These are phyloP conservation scores for Cecidostiba fungosa DNA, from an alignment of 2,888 invertebrate genomes.

Conservation along the genomic window DNA sequence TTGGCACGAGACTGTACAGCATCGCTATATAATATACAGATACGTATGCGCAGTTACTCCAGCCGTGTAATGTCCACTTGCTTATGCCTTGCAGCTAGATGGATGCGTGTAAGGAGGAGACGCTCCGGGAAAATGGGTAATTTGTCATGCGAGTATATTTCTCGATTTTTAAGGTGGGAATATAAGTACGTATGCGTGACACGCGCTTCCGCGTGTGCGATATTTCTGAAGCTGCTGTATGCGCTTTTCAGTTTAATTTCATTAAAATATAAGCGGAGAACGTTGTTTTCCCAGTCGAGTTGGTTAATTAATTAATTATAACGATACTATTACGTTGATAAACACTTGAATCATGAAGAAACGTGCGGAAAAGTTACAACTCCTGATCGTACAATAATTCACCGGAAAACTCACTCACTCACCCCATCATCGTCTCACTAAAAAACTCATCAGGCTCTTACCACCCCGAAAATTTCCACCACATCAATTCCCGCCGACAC, in stretches of 20 bases:
- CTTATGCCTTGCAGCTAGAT: background rate
- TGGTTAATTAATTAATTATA: too few relatives aligned
- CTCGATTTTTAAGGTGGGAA: background rate
- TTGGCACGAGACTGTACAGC: background rate
- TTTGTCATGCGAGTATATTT: constrained; percentile 12
- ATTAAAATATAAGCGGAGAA: too few relatives aligned
- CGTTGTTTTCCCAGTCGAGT: too few relatives aligned
- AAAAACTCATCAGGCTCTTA: background rate
- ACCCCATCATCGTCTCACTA: too few relatives aligned
- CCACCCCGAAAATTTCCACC: background rate
- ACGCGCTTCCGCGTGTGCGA: background rate
- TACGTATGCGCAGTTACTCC: background rate
- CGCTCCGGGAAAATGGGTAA: constrained; percentile 27
- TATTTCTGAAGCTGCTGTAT: background rate
- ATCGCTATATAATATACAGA: background rate
- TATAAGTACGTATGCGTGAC: background rate
- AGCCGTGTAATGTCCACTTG: background rate
- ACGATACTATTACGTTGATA: too few relatives aligned
- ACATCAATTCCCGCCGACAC: background rate
- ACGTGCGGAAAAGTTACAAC: too few relatives aligned
- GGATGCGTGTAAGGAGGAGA: background rate
- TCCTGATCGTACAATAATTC: too few relatives aligned
- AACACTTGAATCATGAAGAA: too few relatives aligned
- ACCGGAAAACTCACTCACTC: too few relatives aligned
- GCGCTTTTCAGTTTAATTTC: too few relatives aligned